These are phyloP conservation scores for Cyrtorhinus lividipennis DNA, from an alignment of 1,140 invertebrate species.

Conservation along the genomic window DNA sequence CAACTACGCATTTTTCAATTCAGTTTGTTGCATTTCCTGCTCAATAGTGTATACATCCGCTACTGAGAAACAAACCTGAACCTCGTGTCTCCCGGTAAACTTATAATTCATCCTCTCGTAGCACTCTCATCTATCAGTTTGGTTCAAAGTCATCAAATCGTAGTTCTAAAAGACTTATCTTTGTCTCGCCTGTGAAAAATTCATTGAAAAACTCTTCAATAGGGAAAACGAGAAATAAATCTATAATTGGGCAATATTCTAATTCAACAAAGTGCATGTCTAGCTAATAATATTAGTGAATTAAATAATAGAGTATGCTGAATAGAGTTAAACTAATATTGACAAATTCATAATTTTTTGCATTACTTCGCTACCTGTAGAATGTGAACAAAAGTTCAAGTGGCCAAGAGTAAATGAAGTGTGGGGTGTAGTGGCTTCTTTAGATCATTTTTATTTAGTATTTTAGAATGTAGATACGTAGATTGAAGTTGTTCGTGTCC, in stretches of 20 bases:
- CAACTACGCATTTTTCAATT: no score
- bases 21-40: no score
- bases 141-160: no score
- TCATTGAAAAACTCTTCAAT: no score
- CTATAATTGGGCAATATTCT: slow-evolving; percentile 10
- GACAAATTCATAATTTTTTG: slow-evolving; percentile 4
- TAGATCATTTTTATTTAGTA: neutral
- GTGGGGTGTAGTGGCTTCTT: slow-evolving; percentile 13
- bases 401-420: slow-evolving; percentile 19
- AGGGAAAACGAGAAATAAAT: no score
- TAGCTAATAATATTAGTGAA: slow-evolving; percentile 13
- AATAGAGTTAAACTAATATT: slow-evolving; percentile 5
- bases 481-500: neutral
- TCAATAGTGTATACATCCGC: no score
- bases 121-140: no score
- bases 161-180: no score
- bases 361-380: slow-evolving; percentile 23
- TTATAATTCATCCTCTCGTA: no score
- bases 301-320: slow-evolving; percentile 5
- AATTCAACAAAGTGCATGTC: slow-evolving; percentile 7
- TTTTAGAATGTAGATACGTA: neutral
- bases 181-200: no score
- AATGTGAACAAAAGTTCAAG: slow-evolving; percentile 14
- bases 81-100: no score
- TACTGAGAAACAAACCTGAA: no score